Evolutionary conservation across 2,888 invertebrate species (phyloP).

Genomic region (Drosophila merina): DNA sequence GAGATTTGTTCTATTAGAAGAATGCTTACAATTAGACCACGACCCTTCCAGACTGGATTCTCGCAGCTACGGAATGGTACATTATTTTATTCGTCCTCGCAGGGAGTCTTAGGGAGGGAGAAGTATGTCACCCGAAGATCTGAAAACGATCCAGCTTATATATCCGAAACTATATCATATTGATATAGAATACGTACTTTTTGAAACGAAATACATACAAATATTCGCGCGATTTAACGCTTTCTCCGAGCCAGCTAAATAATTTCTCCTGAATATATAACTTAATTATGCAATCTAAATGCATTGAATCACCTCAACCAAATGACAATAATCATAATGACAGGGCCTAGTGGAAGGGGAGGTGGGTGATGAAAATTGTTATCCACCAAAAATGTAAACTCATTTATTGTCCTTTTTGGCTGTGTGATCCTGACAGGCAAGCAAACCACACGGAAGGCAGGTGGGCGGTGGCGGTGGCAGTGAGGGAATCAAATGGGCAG

Average conservation of each 20-base stretch:
- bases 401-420: conserved; percentile 70
- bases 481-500: neutral
- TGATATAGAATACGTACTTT: too few species aligned
- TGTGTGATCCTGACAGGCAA: conserved; percentile 17
- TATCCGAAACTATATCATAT: too few species aligned
- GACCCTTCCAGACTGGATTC: too few species aligned
- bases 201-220: too few species aligned
- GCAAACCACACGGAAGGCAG: conserved; percentile 35
- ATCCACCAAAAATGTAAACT: conserved; percentile 68
- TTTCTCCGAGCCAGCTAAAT: neutral
- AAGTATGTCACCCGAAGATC: too few species aligned
- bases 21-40: too few species aligned
- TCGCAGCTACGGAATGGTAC: too few species aligned
- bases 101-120: too few species aligned
- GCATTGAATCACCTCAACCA: conserved; percentile 78
- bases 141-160: too few species aligned
- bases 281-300: conserved; percentile 79
- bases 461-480: conserved; percentile 1
- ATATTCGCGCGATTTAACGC: neutral
- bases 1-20: too few species aligned
- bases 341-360: conserved; percentile 15
- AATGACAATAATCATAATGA: conserved; percentile 78
- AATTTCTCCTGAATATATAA: conserved; percentile 17
- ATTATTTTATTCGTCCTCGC: too few species aligned
- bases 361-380: conserved; percentile 30